Evolutionary conservation across 1,140 invertebrate genomes (phyloP).

Genomic region (Matsumurasca onukii): DNA sequence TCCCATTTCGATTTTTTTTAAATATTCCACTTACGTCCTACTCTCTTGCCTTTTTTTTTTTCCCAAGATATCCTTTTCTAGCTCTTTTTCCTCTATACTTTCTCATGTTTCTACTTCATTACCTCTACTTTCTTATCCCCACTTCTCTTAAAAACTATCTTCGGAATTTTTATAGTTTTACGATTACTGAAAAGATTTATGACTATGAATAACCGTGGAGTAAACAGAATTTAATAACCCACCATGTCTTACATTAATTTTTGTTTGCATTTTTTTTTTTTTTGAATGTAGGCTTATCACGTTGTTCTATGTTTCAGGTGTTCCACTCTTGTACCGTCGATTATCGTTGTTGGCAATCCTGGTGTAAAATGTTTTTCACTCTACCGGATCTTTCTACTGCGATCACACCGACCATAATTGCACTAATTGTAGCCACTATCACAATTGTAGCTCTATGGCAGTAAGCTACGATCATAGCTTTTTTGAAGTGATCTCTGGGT

Average conservation of each 20-base stretch:
- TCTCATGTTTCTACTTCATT: too few relatives aligned
- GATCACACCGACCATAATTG: neutral
- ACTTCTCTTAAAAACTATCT: neutral
- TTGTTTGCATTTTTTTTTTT: too few relatives aligned
- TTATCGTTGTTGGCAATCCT: neutral
- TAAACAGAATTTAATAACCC: neutral
- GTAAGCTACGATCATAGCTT: neutral
- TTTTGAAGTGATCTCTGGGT: neutral
- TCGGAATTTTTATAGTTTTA: neutral
- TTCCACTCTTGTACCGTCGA: slow-evolving; percentile 18
- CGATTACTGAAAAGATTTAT: neutral
- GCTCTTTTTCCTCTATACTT: too few relatives aligned
- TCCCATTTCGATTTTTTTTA: too few relatives aligned
- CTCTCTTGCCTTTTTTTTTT: too few relatives aligned
- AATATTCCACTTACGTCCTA: too few relatives aligned
- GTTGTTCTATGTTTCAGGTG: too few relatives aligned
- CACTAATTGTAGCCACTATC: neutral
- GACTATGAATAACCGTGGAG: neutral
- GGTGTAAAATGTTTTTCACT: neutral
- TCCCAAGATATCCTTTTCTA: too few relatives aligned
- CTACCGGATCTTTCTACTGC: neutral
- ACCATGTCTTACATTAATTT: neutral
- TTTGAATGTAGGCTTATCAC: too few relatives aligned
- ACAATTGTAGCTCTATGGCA: neutral
- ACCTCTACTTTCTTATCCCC: too few relatives aligned